Conservation (phyloP, 2,113 vertebrate genomes). For the Phyllostomus hastatus region DNA sequence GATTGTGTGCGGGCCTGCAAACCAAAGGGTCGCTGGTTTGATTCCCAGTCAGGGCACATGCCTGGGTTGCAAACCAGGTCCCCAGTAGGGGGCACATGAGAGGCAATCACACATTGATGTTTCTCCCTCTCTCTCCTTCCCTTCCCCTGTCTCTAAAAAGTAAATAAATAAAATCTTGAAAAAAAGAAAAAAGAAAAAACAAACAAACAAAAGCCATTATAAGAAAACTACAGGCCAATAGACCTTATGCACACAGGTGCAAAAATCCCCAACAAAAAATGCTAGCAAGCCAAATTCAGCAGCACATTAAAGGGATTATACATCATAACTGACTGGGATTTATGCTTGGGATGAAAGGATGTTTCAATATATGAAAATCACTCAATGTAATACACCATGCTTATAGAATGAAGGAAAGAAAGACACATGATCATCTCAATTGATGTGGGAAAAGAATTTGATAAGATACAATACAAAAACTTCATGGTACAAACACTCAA, state of each 20-base stretch:
- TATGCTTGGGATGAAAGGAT: background rate
- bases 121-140: no score
- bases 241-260: background rate
- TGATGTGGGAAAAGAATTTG: background rate
- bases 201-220: background rate
- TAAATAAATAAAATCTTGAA: background rate
- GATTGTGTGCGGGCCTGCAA: no score
- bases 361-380: background rate
- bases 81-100: no score
- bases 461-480: background rate
- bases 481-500: background rate
- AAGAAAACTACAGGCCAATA: background rate
- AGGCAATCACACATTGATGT: no score
- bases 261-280: background rate
- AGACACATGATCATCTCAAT: background rate
- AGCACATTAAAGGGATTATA: background rate
- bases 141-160: no score
- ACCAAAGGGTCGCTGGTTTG: no score
- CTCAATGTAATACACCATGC: background rate
- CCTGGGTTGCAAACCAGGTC: no score
- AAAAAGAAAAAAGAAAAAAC: background rate
- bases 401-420: constrained; percentile 5
- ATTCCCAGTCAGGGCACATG: no score
- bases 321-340: background rate
- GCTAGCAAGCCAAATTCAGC: background rate